phyloP scores from a whole-genome alignment of 2,113 vertebrate genomes.

The Muntiacus muntjak region DNA sequence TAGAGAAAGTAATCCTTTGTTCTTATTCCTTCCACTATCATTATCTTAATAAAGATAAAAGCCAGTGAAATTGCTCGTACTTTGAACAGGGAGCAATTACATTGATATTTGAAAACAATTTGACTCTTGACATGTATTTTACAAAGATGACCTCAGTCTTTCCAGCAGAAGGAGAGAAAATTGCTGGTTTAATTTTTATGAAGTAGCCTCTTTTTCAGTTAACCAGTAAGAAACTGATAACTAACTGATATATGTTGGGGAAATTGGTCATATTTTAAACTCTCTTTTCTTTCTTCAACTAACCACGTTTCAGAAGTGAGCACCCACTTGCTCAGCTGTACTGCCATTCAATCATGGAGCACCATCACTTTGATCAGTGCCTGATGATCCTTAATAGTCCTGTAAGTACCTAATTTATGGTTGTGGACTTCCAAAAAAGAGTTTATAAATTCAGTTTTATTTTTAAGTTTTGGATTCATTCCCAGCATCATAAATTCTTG shows the following conservation, averaged over 20 bases:
- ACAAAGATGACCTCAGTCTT: neutral
- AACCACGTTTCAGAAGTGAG: conserved; percentile 85
- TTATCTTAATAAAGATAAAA: neutral
- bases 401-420: conserved; percentile 81
- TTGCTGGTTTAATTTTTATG: neutral
- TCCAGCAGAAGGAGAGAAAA: neutral
- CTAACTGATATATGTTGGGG: neutral
- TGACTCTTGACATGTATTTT: neutral
- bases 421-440: conserved; percentile 42
- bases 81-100: neutral
- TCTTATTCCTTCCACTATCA: neutral
- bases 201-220: neutral
- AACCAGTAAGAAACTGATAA: neutral
- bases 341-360: conserved; percentile 98
- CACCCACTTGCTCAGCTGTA: conserved; percentile 97
- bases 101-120: neutral
- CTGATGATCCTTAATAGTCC: conserved; percentile 98
- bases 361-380: conserved; percentile 99
- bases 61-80: neutral
- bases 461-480: conserved; percentile 77
- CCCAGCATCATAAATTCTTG: conserved; percentile 74
- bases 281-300: neutral
- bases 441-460: conserved; percentile 58
- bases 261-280: neutral
- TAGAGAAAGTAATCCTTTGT: neutral